phyloP scores from a whole-genome alignment of 2,113 vertebrate genomes.

The Poecile atricapillus region DNA sequence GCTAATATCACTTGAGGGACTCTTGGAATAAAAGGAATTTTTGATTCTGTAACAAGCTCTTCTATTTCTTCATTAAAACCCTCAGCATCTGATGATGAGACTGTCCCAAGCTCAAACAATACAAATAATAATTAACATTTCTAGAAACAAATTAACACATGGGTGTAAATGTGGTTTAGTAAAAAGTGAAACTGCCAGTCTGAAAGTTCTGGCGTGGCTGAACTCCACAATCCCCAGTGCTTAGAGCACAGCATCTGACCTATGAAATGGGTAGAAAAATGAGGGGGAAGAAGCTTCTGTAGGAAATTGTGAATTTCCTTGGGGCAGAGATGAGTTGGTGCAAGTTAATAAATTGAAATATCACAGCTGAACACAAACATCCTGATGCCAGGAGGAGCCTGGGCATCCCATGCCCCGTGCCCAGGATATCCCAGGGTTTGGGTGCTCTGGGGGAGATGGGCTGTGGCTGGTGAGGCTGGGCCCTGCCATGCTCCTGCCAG shows the following conservation, averaged over 20 bases:
- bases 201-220: not conserved
- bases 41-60: not conserved
- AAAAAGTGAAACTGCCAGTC: not conserved
- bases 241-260: not conserved
- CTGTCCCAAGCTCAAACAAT: not conserved
- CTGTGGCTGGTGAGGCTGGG: not conserved
- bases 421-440: not conserved
- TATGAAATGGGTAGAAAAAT: rapidly evolving
- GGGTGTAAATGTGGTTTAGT: not conserved
- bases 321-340: not conserved
- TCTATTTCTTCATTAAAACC: not conserved
- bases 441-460: not conserved
- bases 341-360: not conserved
- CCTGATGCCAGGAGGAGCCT: not conserved
- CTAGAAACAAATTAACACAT: not conserved
- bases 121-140: not conserved
- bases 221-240: not conserved
- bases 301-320: not conserved
- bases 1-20: not conserved
- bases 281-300: not conserved
- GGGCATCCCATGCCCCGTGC: not conserved
- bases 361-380: too few species aligned
- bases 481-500: not conserved
- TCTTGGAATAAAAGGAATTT: not conserved
- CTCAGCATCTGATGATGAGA: not conserved